Evolutionary conservation across 2,113 vertebrate genomes (phyloP).

Genomic region (Ameiurus melas): DNA sequence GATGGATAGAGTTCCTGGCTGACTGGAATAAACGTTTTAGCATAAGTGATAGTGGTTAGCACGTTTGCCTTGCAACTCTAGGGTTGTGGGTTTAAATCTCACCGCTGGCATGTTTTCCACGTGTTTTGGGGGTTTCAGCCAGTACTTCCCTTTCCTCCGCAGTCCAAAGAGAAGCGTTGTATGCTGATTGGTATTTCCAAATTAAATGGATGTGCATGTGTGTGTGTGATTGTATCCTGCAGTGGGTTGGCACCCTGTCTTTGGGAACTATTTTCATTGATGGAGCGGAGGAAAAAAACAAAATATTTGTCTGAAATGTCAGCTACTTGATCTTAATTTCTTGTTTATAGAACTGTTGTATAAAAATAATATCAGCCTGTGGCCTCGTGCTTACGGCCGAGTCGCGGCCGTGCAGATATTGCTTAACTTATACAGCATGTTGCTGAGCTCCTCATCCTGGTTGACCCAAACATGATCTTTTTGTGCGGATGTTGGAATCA

Average conservation of each 20-base stretch:
- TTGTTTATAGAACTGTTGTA: not conserved
- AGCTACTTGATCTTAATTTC: not conserved
- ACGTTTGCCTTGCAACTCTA: no score
- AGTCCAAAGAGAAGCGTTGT: no score
- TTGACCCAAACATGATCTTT: constrained; percentile 38
- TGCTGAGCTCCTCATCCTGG: constrained; percentile 44
- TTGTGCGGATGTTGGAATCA: constrained; percentile 60
- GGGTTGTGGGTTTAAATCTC: no score
- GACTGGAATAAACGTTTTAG: not conserved
- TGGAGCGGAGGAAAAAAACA: not conserved
- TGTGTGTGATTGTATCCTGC: no score
- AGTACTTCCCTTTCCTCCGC: no score
- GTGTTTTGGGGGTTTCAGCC: no score
- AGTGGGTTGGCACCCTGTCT: no score
- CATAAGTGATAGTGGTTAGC: not conserved
- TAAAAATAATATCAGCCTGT: not conserved
- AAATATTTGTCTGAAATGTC: not conserved
- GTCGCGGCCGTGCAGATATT: not conserved
- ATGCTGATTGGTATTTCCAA: no score
- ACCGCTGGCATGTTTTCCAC: no score
- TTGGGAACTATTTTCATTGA: not conserved
- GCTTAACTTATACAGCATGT: constrained; percentile 28
- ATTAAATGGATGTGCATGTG: no score
- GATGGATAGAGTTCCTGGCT: not conserved
- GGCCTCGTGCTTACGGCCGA: not conserved